A percentile compares a stretch with the other conserved stretches of the same genome.
Conservation (phyloP, 1,140 invertebrate species). For the Pseudomyrmex gracilis region DNA sequence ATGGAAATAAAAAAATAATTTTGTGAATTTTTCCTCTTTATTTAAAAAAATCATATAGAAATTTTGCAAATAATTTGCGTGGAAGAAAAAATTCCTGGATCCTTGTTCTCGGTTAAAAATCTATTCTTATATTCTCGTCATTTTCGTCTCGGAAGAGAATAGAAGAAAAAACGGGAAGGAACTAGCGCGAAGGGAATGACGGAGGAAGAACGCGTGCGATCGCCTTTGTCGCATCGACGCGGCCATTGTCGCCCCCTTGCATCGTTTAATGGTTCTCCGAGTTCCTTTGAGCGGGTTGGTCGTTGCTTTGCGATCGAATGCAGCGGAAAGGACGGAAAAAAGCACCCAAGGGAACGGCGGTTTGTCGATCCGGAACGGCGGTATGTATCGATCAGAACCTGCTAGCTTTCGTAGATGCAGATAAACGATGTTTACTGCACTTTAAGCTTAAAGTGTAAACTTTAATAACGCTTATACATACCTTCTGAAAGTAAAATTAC, state of each 20-base stretch:
- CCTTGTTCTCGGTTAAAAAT: neutral
- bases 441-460: slow-evolving; percentile 53
- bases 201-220: slow-evolving; percentile 47
- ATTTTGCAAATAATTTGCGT: neutral
- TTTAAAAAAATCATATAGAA: neutral
- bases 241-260: slow-evolving; percentile 64
- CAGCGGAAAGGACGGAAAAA: slow-evolving; percentile 40
- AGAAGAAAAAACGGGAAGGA: slow-evolving; percentile 7
- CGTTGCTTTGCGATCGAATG: slow-evolving; percentile 39
- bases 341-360: neutral
- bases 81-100: neutral
- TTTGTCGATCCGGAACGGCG: slow-evolving; percentile 50
- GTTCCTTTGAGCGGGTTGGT: slow-evolving; percentile 59
- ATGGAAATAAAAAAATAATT: neutral
- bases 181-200: slow-evolving; percentile 13
- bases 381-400: slow-evolving; percentile 38
- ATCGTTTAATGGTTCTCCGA: slow-evolving; percentile 64
- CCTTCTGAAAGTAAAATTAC: slow-evolving; percentile 33
- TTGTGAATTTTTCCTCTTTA: neutral
- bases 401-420: slow-evolving; percentile 29
- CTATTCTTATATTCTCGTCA: neutral
- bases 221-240: slow-evolving; percentile 64
- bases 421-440: slow-evolving; percentile 34
- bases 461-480: slow-evolving; percentile 48
- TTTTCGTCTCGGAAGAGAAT: neutral